Evolutionary conservation across 2,113 vertebrate genomes (phyloP), one percentile per base, ranked within the genome.

Genomic region (Anhinga anhinga): DNA sequence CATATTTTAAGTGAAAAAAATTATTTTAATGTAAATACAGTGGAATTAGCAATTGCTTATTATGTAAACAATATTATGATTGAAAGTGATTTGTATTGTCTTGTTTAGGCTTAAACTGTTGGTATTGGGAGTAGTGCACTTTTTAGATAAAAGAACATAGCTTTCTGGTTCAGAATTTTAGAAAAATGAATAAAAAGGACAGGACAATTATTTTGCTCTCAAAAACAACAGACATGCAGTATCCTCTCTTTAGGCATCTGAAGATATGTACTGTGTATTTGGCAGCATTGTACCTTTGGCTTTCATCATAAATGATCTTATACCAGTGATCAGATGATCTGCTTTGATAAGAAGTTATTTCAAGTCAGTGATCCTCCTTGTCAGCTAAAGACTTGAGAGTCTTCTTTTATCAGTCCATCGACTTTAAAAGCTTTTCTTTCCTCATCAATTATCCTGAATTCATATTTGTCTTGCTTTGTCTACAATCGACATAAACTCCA

Each of bases 341-440:
- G 50, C 42, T 84, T 95, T 89, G 86, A 74, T 81, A 65, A 89
- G 83, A 81, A 74, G 19, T 47, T 93, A 72, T 88, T 95, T 90
- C 59, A 91, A 81, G n/a, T 30, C 65, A 71, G 42, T 84, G 55
- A 84, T 96, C 73, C 59, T 81, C 13, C 42, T 70, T 86, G 56
- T 58, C 71, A 78, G 69, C 61, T 74, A 82, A 88, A 93, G 26
- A 50, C 38, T 67, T 84, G 40, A 91, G 27, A 23, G 47, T 78
- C 42, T 79, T 53, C 70, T 96, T 77, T 81, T 95, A 71, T 84
- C 69, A 79, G 32, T 82, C 55, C 40, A 59, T 84, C 83, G 76
- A n/a, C 47, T 91, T 95, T 63, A 86, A 86, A 92, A 81, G 56
- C 61, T 91, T 84, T 72, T 78, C 14, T 86, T 95, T 63, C 72